Evolutionary conservation across 2,797 vertebrate genomes (phyloP).

Genomic region (Champsocephalus esox): DNA sequence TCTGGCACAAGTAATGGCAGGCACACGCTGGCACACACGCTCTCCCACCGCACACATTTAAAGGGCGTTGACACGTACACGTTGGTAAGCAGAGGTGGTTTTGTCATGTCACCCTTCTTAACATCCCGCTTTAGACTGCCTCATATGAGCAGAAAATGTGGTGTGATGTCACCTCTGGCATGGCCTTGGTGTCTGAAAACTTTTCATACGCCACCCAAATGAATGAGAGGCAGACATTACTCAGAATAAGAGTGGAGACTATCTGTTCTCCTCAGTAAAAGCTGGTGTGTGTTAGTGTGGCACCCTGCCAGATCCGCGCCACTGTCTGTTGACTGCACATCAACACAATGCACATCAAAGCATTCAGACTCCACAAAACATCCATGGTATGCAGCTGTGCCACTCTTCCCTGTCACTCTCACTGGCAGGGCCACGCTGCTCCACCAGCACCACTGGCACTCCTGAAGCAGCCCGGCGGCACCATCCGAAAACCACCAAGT

Average conservation of each 20-base stretch:
- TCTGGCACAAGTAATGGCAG: slow-evolving; percentile 44
- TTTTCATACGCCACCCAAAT: slow-evolving; percentile 80
- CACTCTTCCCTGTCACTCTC: slow-evolving; percentile 46
- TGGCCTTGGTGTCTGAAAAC: slow-evolving; percentile 82
- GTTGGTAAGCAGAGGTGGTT: slow-evolving; percentile 65
- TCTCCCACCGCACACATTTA: slow-evolving; percentile 47
- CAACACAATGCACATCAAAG: slow-evolving; percentile 66
- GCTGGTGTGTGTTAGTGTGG: slow-evolving; percentile 84
- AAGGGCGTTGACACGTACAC: slow-evolving; percentile 65
- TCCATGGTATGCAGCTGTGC: slow-evolving; percentile 45
- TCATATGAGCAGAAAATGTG: slow-evolving; percentile 75
- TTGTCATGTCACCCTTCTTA: slow-evolving; percentile 72
- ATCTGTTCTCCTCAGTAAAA: slow-evolving; percentile 85
- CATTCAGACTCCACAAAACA: slow-evolving; percentile 56
- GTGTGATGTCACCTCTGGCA: slow-evolving; percentile 89
- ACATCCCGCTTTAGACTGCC: slow-evolving; percentile 60
- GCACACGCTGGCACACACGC: slow-evolving; percentile 35
- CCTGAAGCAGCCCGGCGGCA: slow-evolving; percentile 51
- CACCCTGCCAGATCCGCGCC: slow-evolving; percentile 68
- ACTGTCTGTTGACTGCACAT: slow-evolving; percentile 65
- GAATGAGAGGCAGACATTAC: slow-evolving; percentile 91
- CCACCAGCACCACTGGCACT: slow-evolving; percentile 44
- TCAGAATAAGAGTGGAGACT: slow-evolving; percentile 87
- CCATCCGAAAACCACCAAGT: slow-evolving; percentile 67
- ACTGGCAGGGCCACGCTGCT: slow-evolving; percentile 35